A percentile compares a stretch with the other conserved stretches of the same genome.
phyloP scores from a whole-genome alignment of 1,140 invertebrate species.

The Procambarus virginalis region DNA sequence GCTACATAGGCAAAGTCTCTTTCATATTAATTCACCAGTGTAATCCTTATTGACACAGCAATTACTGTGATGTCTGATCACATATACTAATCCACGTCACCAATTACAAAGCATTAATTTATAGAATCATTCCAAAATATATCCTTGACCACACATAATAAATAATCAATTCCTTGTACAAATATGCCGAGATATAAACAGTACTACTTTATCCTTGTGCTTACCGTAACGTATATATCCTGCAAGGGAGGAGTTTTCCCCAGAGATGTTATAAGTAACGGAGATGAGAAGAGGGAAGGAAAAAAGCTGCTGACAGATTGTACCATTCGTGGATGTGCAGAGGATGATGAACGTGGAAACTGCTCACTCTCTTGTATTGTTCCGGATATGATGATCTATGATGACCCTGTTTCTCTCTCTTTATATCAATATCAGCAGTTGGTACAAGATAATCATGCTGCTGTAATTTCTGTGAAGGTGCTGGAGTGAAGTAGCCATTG shows the following conservation, averaged over 20 bases:
- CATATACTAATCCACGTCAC: too few species aligned
- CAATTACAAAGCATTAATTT: too few species aligned
- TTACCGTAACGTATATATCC: conserved; percentile 26
- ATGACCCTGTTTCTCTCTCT: conserved; percentile 26
- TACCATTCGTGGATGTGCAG: conserved; percentile 36
- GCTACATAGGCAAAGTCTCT: too few species aligned
- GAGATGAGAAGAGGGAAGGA: conserved; percentile 13
- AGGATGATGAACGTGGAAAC: neutral
- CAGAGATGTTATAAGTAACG: conserved; percentile 11
- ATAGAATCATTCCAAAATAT: too few species aligned
- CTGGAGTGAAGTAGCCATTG: neutral
- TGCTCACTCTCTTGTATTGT: conserved; percentile 2
- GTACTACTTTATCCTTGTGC: neutral
- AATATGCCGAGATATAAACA: neutral
- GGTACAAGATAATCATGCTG: neutral
- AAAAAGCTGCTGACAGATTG: conserved; percentile 38
- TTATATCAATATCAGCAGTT: neutral
- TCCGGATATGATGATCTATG: conserved; percentile 39
- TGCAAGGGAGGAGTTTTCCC: conserved; percentile 34
- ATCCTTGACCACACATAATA: too few species aligned
- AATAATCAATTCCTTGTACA: too few species aligned
- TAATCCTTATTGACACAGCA: too few species aligned
- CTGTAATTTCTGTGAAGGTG: too few species aligned
- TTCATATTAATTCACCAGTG: too few species aligned
- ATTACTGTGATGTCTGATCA: too few species aligned